Conservation (phyloP, 1,140 invertebrate genomes). For the Odontomachus brunneus region DNA sequence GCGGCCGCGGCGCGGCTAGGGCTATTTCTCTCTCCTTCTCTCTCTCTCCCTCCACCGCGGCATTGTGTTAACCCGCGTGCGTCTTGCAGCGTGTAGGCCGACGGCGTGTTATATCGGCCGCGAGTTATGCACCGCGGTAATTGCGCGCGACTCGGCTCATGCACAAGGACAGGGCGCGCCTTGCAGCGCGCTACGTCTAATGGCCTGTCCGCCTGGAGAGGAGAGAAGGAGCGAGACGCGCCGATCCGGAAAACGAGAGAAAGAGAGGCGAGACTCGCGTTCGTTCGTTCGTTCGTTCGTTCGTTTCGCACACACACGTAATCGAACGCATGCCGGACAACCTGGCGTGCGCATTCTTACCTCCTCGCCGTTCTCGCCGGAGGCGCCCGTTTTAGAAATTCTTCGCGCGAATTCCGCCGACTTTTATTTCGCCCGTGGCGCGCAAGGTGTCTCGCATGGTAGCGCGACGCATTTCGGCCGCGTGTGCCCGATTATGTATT, state of each 20-base stretch:
- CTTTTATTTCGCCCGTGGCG: not conserved
- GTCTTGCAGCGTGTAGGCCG: constrained; percentile 7
- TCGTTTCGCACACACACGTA: constrained; percentile 6
- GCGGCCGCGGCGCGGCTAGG: not conserved
- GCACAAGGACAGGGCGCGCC: constrained; percentile 72
- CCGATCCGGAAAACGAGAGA: not conserved
- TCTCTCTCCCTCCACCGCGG: not conserved
- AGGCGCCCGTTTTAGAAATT: constrained; percentile 20
- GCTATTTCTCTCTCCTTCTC: too few relatives aligned
- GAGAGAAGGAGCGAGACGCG: not conserved
- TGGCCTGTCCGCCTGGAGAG: not conserved
- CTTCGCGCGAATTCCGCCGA: not conserved
- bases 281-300: too few relatives aligned
- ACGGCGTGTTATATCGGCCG: not conserved
- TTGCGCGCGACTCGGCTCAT: constrained; percentile 53
- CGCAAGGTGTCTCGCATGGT: too few relatives aligned
- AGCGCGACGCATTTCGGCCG: too few relatives aligned
- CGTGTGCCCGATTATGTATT: too few relatives aligned
- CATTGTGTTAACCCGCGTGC: constrained; percentile 32
- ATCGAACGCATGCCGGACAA: not conserved
- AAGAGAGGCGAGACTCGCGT: not conserved
- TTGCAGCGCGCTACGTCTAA: not conserved
- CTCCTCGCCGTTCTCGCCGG: not conserved
- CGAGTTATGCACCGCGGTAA: constrained; percentile 59
- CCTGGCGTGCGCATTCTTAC: not conserved